These are phyloP conservation scores for Laothoe populi DNA, from an alignment of 2,888 invertebrate species.

Conservation along the genomic window DNA sequence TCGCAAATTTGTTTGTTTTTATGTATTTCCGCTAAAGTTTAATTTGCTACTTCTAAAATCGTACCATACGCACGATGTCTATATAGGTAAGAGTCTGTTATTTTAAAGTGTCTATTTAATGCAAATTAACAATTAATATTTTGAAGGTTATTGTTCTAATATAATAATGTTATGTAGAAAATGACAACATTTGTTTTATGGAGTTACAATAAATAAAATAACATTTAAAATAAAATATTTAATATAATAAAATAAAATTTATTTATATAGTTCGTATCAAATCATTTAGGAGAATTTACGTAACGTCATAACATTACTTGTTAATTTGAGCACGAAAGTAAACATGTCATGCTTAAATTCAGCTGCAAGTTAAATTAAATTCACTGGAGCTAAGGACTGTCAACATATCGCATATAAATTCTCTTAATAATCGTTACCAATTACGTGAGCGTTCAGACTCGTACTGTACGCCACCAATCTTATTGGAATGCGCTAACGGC, in stretches of 20 bases:
- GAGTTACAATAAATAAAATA: neutral
- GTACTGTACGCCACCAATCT: conserved; percentile 59
- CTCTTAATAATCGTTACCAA: conserved; percentile 78
- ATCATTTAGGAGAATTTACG: neutral
- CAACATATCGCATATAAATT: conserved; percentile 79
- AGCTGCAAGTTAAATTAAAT: conserved; percentile 64
- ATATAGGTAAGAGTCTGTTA: neutral
- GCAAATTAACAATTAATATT: neutral
- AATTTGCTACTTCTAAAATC: neutral
- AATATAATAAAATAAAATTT: neutral
- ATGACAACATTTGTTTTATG: neutral
- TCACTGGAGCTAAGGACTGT: conserved; percentile 67
- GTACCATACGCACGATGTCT: neutral
- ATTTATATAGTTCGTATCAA: neutral
- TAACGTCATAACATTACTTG: neutral
- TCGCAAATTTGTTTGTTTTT: neutral
- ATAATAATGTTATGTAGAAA: no score
- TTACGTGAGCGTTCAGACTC: conserved; percentile 76
- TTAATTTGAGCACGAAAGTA: conserved; percentile 48
- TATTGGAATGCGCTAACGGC: conserved; percentile 56
- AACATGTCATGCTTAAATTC: conserved; percentile 65
- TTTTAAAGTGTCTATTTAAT: neutral
- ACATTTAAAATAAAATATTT: neutral
- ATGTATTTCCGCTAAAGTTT: neutral
- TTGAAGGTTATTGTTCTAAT: neutral